Base-by-base conservation (phyloP, 2,888 invertebrate species). In the Gerris lacustris region DNA sequence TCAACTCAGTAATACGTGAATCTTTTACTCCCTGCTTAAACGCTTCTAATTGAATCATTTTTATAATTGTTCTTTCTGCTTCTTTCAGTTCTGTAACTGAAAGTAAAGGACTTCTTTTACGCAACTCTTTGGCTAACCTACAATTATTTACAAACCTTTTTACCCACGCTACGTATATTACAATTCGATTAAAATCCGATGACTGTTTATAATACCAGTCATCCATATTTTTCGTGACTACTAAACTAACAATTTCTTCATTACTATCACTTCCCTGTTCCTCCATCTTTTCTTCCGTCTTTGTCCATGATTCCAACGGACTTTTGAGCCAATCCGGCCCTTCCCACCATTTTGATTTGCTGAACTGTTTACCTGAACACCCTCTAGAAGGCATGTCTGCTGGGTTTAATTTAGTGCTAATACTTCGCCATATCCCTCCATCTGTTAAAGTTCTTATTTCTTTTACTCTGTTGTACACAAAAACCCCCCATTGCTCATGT, bases 401-500 rank as follows among this genome's bases (percentile, higher is more conserved):
- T 9, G 68, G 68, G 18, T 68, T 68, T 6, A 17, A 6, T 47
- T 68, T 47, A 47, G 31, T 17, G 9, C 15, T 17, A 11, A 68
- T 47, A 43, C n/a, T 63, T 6, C 44, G 9, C 18, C 63, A 69
- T 11, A 5, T 44, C 7, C 44, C 44, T 15, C 44, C 5, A 63
- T 43, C n/a, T 9, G 63, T 9, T 4, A 47, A 11, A 7, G 63
- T 5, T 45, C 64, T 63, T 78, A 76, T 44, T 72, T 66, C 79
- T 78, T 79, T 0, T 71, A 62, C 4, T 73, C 69, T 1, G 67
- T 45, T 6, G 68, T 68, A 11, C 74, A 71, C 31, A 73, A 77
- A 77, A 5, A 73, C 75, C 5, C 70, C 72, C 77, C 77, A 78
- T 31, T 74, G 74, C 67, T 76, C 77, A 11, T 70, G 70, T 44